Conservation (phyloP, 2,888 invertebrate species). For the Platycheirus rosarum region DNA sequence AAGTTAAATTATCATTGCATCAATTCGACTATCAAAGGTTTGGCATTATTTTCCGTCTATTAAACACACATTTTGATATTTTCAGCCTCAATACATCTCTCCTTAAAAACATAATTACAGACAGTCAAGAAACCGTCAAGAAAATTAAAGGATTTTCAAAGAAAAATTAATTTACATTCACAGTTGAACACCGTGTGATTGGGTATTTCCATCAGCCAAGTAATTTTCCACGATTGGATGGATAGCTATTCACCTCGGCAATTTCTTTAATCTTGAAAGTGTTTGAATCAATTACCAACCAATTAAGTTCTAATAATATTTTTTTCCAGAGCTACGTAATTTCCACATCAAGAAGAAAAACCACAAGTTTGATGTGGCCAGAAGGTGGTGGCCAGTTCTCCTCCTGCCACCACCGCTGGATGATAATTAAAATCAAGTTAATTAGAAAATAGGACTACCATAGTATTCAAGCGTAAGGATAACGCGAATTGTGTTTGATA, state of each 20-base stretch:
- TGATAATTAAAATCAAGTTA: constrained; percentile 27
- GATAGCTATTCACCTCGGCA: constrained; percentile 47
- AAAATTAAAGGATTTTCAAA: too few species aligned
- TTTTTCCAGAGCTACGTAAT: not conserved
- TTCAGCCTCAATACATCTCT: too few species aligned
- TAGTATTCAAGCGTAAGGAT: not conserved
- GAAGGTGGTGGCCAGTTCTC: too few species aligned
- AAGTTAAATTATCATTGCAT: too few species aligned
- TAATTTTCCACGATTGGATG: constrained; percentile 49
- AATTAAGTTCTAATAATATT: constrained; percentile 62
- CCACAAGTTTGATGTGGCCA: not conserved
- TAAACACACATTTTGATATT: too few species aligned
- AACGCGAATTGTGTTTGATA: not conserved
- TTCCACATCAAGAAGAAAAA: not conserved
- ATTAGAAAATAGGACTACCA: constrained; percentile 56
- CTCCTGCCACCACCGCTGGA: not conserved
- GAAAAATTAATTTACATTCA: too few species aligned
- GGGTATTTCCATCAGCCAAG: constrained; percentile 29
- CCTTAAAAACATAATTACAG: too few species aligned
- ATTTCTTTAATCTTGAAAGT: constrained; percentile 50
- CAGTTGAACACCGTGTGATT: constrained; percentile 33
- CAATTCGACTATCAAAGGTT: too few species aligned
- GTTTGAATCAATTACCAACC: constrained; percentile 60
- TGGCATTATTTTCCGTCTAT: too few species aligned
- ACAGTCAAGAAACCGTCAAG: too few species aligned